Evolutionary conservation across 2,888 invertebrate genomes (phyloP).

Genomic region (Rhamphomyia laevipes): DNA sequence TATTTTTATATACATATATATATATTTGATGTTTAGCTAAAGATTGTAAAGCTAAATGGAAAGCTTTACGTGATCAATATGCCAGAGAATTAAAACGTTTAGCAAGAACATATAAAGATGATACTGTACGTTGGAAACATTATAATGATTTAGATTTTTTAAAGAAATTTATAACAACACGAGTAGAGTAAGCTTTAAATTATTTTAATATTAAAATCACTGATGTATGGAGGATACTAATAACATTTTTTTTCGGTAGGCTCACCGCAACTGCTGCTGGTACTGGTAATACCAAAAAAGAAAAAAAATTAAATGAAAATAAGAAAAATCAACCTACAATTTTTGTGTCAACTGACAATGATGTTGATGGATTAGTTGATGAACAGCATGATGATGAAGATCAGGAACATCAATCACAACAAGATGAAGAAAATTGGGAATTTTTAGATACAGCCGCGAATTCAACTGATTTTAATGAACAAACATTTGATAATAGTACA

Average conservation of each 20-base stretch:
- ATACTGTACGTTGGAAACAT: conserved; percentile 29
- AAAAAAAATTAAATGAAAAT: conserved; percentile 10
- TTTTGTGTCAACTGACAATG: conserved; percentile 17
- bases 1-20: neutral
- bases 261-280: neutral
- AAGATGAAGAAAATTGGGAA: conserved; percentile 1
- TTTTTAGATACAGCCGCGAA: neutral
- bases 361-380: conserved; percentile 14
- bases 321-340: conserved; percentile 14
- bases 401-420: conserved; percentile 5
- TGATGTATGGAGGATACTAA: neutral
- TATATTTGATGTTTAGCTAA: neutral
- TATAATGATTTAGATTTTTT: conserved; percentile 30
- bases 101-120: conserved; percentile 24
- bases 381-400: conserved; percentile 18
- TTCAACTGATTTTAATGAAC: neutral
- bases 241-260: neutral
- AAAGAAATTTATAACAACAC: conserved; percentile 29
- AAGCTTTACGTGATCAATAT: conserved; percentile 33
- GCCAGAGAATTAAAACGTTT: conserved; percentile 31
- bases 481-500: neutral
- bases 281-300: conserved; percentile 16
- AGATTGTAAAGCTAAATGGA: conserved; percentile 34
- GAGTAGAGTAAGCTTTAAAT: conserved; percentile 8
- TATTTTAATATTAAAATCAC: neutral